Evolutionary conservation across 2,888 invertebrate species (phyloP), one percentile per base, ranked within the genome.

Genomic region (Vanessa cardui): DNA sequence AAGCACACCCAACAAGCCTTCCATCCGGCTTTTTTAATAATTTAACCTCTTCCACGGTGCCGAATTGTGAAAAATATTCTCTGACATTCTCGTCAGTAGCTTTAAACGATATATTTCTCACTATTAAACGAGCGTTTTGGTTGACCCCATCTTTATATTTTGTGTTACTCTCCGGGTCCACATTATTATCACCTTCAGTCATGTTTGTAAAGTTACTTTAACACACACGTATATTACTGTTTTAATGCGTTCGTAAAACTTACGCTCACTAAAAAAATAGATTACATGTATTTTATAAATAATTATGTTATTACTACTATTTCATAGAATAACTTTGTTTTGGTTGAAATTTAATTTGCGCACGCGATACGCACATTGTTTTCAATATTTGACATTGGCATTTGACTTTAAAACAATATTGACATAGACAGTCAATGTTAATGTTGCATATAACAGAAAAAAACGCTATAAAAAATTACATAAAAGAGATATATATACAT

Each of bases 1-100:
- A 99, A 4, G 96, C 98, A 90, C 98, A 99, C 1, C 99, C 99
- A 12, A 97, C 95, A 2, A 96, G 88, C 80, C 96, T 96, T 1
- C 96, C 97, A 90, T 97, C 96, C 0, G 95, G 93, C 73, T 95
- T 96, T 78, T 95, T 96, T 1, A 97, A 83, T 52, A 98, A 84
- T 77, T 96, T 95, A 8, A 98, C 94, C 79, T 98, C 97, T 76
- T 94, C 92, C 15, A 98, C 90, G 62, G 94, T 94, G 0, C 98
- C 98, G 88, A 95, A 97, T 74, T 95, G 91, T 60, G 93, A 90
- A 89, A 98, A 98, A 81, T 96, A 94, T 73, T 95, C 93, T 72
- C 92, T 93, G 0, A 99, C 77, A 15, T 95, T 94, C 33, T 96
- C 95, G 72, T 97, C 96, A 0, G 95, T 96, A 0, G 95, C 95